Evolutionary conservation across 2,797 vertebrate genomes (phyloP), one percentile per base, ranked within the genome.

Genomic region (Buceros bicornis): DNA sequence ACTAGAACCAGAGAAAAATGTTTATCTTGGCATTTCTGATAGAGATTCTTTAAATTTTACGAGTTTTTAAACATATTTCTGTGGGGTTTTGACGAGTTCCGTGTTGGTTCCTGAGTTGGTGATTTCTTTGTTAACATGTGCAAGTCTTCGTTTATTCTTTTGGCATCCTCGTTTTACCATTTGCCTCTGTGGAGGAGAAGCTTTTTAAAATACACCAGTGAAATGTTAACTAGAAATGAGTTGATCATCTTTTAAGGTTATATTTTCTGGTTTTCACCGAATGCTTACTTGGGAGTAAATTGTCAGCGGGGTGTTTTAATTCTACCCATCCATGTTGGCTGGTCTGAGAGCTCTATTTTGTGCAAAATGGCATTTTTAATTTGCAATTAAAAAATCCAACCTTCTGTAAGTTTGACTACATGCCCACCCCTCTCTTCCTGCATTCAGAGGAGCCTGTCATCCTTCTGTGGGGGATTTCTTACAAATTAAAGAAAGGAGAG

Each of bases 191-290:
- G 83, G 35, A 91, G 37, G 28, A 91, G 95, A 93, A 93, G 54
- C 77, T 95, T 78, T 92, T 95, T 94, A 95, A 96, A 95, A 94
- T 79, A 50, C 67, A 73, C 35, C 17, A 95, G 16, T 64, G 57
- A 94, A 95, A 96, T 96, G 93, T 86, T 94, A 94, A 89, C 79
- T 90, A 72, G 65, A 91, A 93, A 61, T 64, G 88, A 92, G 65
- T 87, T 85, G 86, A 94, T 94, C 28, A 6, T 57, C 67, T 80
- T 93, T 95, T 87, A 93, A 91, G 80, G 85, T 90, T 92, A 76
- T 79, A 61, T 80, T 95, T 92, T 96, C 82, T 88, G 33, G 25
- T 88, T 90, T 40, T 95, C 17, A 79, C 24, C 0, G 8, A 88
- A 51, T 43, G 42, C 73, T 91, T 95, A 14, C 60, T 94, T 57